Evolutionary conservation across 2,888 invertebrate genomes (phyloP).

Genomic region (Eupithecia abbreviata): DNA sequence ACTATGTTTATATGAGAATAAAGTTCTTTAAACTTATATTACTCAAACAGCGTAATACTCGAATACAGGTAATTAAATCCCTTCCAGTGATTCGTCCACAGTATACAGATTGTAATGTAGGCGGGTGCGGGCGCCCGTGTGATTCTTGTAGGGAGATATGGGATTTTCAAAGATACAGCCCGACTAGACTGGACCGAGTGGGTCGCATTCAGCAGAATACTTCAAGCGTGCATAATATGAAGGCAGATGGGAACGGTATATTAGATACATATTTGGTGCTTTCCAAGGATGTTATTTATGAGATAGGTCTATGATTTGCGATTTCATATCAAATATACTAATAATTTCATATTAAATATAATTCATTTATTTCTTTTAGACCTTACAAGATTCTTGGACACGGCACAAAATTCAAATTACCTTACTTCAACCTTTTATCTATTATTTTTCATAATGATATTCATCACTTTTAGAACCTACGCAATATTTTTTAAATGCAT

Average conservation of each 20-base stretch:
- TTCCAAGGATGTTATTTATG: slow-evolving; percentile 1
- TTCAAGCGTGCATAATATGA: slow-evolving; percentile 39
- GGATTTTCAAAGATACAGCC: slow-evolving; percentile 73
- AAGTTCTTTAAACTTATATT: no score
- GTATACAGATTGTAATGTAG: slow-evolving; percentile 54
- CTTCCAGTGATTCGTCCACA: slow-evolving; percentile 29
- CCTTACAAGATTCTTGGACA: no score
- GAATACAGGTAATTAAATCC: neutral
- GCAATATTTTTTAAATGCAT: neutral
- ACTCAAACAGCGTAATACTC: no score
- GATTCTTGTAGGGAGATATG: slow-evolving; percentile 79
- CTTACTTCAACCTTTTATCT: no score
- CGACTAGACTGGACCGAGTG: slow-evolving; percentile 66
- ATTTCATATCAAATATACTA: neutral
- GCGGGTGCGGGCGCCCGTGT: slow-evolving; percentile 76
- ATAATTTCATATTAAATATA: no score
- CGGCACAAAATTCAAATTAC: no score
- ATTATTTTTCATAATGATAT: no score
- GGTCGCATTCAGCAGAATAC: slow-evolving; percentile 44
- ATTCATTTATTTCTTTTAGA: no score
- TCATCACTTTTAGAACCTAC: neutral
- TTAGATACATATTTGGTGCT: slow-evolving; percentile 16
- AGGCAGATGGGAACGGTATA: slow-evolving; percentile 20
- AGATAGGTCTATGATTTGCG: neutral
- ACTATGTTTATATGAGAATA: no score